Conservation (phyloP, 2,888 invertebrate species). For the Trichopria drosophilae region DNA sequence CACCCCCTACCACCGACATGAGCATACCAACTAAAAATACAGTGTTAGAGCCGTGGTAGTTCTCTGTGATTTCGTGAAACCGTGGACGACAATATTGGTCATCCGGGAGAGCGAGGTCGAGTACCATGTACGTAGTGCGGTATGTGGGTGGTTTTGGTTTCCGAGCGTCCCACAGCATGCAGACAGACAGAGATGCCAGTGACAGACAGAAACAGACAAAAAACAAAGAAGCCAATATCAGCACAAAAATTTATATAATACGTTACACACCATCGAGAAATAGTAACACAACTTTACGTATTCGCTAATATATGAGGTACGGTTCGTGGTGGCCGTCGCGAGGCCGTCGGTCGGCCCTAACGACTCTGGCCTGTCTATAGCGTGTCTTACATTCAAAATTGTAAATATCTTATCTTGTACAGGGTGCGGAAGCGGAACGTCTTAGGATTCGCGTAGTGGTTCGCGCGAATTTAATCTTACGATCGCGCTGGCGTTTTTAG, state of each 20-base stretch:
- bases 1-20: slow-evolving; percentile 98
- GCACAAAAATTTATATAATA: no score
- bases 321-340: no score
- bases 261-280: no score
- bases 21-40: slow-evolving; percentile 96
- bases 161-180: slow-evolving; percentile 63
- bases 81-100: slow-evolving; percentile 9
- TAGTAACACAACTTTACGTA: slow-evolving; percentile 5
- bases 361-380: no score
- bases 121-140: slow-evolving; percentile 37
- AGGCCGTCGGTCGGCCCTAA: no score
- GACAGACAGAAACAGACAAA: slow-evolving; percentile 62
- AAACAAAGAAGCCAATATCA: slow-evolving; percentile 62
- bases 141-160: slow-evolving; percentile 44
- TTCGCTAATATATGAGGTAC: no score
- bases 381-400: no score
- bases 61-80: slow-evolving; percentile 68
- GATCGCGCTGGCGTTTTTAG: no score
- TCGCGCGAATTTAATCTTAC: no score
- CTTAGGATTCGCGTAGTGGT: no score
- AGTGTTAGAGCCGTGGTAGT: slow-evolving; percentile 96
- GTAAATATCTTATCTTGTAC: no score
- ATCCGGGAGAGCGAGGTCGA: slow-evolving; percentile 18
- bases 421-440: no score
- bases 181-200: slow-evolving; percentile 63